Evolutionary conservation across 1,140 invertebrate species (phyloP).

Genomic region (Melipona quadrifasciata): DNA sequence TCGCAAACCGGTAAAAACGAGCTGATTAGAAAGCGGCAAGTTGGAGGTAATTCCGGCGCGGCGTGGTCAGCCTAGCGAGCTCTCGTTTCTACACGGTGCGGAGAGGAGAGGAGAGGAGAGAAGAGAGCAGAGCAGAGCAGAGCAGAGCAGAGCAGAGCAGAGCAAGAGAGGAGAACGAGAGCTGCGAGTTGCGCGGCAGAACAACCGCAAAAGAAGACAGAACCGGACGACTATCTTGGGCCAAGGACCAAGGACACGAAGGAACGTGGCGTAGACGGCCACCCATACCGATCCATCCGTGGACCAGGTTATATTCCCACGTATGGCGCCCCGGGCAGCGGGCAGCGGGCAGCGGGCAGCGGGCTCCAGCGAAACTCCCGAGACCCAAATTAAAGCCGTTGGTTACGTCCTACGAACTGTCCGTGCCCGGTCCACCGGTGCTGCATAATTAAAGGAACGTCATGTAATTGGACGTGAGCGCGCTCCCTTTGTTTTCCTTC

Average conservation of each 20-base stretch:
- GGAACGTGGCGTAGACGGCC: constrained; percentile 68
- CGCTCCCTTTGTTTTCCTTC: constrained; percentile 56
- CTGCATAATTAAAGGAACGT: constrained; percentile 78
- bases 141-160: too few species aligned
- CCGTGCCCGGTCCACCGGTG: constrained; percentile 64
- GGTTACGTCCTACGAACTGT: constrained; percentile 72
- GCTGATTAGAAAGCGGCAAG: constrained; percentile 65
- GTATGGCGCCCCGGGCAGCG: constrained; percentile 74
- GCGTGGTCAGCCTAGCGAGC: constrained; percentile 30
- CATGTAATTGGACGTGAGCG: constrained; percentile 74
- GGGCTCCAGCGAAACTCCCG: constrained; percentile 69
- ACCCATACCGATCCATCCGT: constrained; percentile 71
- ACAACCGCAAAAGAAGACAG: constrained; percentile 62
- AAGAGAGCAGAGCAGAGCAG: too few species aligned
- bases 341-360: constrained; percentile 56
- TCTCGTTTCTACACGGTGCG: constrained; percentile 50
- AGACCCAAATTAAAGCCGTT: constrained; percentile 76
- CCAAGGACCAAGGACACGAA: constrained; percentile 69
- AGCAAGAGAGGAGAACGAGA: constrained; percentile 3
- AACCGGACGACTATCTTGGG: constrained; percentile 59
- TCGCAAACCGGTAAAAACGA: constrained; percentile 56
- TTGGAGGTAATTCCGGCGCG: constrained; percentile 39
- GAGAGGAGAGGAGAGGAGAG: too few species aligned
- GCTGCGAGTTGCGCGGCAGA: constrained; percentile 45
- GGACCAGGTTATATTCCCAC: constrained; percentile 72